Conservation (phyloP, 1,140 invertebrate genomes). For the Psilanteris sp. region DNA sequence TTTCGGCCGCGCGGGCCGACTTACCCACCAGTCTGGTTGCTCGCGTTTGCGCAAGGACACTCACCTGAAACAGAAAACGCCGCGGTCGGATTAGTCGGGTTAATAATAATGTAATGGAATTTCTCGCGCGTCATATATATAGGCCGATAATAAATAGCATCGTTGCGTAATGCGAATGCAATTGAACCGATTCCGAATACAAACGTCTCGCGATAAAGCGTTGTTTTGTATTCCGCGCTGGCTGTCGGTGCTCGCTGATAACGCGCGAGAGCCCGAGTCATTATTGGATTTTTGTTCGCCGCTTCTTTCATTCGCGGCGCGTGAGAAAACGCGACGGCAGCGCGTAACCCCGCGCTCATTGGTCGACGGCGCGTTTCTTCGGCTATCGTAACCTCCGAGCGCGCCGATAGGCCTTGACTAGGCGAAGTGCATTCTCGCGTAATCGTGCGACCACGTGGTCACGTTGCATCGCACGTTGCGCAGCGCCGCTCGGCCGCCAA, state of each 20-base stretch:
- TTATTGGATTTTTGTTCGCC: conserved; percentile 44
- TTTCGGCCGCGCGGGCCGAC: conserved; percentile 4
- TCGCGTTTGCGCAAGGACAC: conserved; percentile 3
- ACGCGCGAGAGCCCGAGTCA: conserved; percentile 21
- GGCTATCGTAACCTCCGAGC: conserved; percentile 57
- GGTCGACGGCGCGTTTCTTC: conserved; percentile 44
- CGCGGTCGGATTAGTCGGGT: no score
- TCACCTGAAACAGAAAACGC: conserved; percentile 42
- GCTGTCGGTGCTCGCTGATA: conserved; percentile 15
- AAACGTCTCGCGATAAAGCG: conserved; percentile 22
- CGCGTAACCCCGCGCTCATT: conserved; percentile 41
- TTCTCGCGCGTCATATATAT: no score
- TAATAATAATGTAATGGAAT: no score
- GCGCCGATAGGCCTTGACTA: conserved; percentile 55
- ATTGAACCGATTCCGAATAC: conserved; percentile 26
- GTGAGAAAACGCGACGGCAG: conserved; percentile 52
- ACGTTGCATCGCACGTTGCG: conserved; percentile 57
- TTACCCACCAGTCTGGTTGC: background rate
- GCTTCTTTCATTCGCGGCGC: conserved; percentile 39
- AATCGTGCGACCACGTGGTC: conserved; percentile 61
- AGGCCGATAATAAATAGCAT: conserved; percentile 2
- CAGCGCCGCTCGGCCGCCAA: conserved; percentile 11
- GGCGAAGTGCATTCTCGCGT: conserved; percentile 61
- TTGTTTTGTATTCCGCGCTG: conserved; percentile 32
- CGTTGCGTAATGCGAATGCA: conserved; percentile 17